Percentiles rank a stretch among this genome's conserved stretches.
phyloP scores from a whole-genome alignment of 2,113 vertebrate species.

The Epinephelus fuscoguttatus region DNA sequence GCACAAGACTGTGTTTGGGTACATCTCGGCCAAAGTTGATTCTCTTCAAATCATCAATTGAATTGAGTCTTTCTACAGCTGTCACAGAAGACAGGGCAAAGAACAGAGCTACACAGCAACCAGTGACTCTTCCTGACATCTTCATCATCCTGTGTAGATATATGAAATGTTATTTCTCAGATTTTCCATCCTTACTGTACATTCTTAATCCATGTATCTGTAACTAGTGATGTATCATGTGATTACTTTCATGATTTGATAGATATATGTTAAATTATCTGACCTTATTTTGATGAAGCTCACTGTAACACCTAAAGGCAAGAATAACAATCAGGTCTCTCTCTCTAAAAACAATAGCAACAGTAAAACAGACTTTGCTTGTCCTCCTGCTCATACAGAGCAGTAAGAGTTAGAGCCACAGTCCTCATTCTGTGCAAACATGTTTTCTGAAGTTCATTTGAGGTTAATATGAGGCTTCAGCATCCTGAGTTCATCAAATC shows the following conservation, averaged over 20 bases:
- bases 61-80: constrained; percentile 36
- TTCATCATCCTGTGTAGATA: constrained; percentile 52
- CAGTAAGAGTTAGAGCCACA: neutral
- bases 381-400: too few relatives aligned
- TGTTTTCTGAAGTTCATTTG: neutral
- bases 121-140: neutral
- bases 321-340: too few relatives aligned
- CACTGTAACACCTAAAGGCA: too few relatives aligned
- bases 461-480: neutral
- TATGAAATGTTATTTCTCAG: neutral
- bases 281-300: too few relatives aligned
- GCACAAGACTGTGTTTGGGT: constrained; percentile 64
- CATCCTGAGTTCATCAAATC: neutral
- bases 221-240: neutral
- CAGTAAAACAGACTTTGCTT: too few relatives aligned
- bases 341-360: too few relatives aligned
- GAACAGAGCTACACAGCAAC: constrained; percentile 37
- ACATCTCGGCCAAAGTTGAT: constrained; percentile 55
- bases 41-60: constrained; percentile 62
- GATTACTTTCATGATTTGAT: neutral
- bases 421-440: neutral
- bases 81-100: constrained; percentile 35
- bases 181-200: neutral
- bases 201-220: neutral
- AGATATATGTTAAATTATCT: too few relatives aligned